Percentiles rank a stretch among this genome's conserved stretches.
These are phyloP conservation scores for Napeogenes inachia DNA, from an alignment of 2,888 invertebrate species.

Conservation along the genomic window DNA sequence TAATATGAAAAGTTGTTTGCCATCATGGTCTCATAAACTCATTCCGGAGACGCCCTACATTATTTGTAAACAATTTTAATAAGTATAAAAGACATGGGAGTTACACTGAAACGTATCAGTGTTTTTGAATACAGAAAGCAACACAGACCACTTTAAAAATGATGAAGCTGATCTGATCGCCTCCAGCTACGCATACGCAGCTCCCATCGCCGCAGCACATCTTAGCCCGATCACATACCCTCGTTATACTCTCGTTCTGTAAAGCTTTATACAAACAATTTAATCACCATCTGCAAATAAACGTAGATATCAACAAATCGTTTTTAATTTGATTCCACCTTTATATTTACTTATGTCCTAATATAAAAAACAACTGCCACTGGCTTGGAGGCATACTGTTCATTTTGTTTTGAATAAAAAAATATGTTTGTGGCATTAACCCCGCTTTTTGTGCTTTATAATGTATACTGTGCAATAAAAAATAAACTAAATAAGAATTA, in stretches of 20 bases:
- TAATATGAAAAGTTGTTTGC: no score
- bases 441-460: no score
- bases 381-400: no score
- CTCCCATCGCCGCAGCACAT: slow-evolving; percentile 20
- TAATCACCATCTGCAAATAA: slow-evolving; percentile 3
- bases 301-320: slow-evolving; percentile 1
- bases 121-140: slow-evolving; percentile 47
- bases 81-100: no score
- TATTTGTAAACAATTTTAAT: neutral
- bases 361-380: no score
- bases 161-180: slow-evolving; percentile 68
- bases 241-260: slow-evolving; percentile 44
- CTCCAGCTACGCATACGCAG: slow-evolving; percentile 17
- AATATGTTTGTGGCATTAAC: no score
- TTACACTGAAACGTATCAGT: slow-evolving; percentile 46
- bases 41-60: neutral
- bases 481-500: no score
- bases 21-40: no score
- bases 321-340: no score
- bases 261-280: slow-evolving; percentile 17
- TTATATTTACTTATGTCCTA: no score
- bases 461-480: no score
- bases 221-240: slow-evolving; percentile 18
- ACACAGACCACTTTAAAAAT: slow-evolving; percentile 71
- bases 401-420: no score